Evolutionary conservation across 2,888 invertebrate genomes (phyloP), one percentile per base, ranked within the genome.

Genomic region (Dicyrtomina minuta): DNA sequence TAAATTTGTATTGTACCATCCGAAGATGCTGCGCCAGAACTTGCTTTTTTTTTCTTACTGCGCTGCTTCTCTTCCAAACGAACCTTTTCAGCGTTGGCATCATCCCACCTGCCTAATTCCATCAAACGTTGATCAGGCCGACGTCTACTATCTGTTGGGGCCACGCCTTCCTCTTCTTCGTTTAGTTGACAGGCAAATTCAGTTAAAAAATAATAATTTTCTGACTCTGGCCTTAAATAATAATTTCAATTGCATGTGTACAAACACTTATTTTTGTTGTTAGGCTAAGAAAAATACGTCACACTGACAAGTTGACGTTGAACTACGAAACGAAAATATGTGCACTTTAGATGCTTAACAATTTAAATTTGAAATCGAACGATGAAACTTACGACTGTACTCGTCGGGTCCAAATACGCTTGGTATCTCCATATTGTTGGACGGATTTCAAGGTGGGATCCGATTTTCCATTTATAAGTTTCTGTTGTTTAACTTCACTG

Each of bases 111-210:
- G 2, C 95, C 96, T 73, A 92, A 87, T 83, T 98, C 97, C 98
- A 99, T 99, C 78, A 96, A 86, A 64, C 98, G 88, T 84, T 99
- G 99, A 87, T 99, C 99, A 70, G 98, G 98, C 68, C 99, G 87
- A 66, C 87, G 83, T 41, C 97, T 88, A 65, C 92, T 90, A 85
- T 99, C 99, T 0, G 98, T 96, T 12, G 97, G 97, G 62, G 97
- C 96, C 33, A 98, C 89, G 72, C 88, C 91, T 5, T 89, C 88
- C 83, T 99, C 99, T 56, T 86, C 86, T 84, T 99, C 98, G 83
- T 99, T 99, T 79, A 99, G 85, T 84, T 99, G 96, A 81, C 96
- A 91, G 66, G 99, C 96, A 79, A 99, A 86, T 81, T 90, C 85
- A 58, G 97, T 97, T 84, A 98, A 98, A 84, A 92, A 90, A 84